Evolutionary conservation across 2,888 invertebrate species (phyloP).

Genomic region (Scaeva pyrastri): DNA sequence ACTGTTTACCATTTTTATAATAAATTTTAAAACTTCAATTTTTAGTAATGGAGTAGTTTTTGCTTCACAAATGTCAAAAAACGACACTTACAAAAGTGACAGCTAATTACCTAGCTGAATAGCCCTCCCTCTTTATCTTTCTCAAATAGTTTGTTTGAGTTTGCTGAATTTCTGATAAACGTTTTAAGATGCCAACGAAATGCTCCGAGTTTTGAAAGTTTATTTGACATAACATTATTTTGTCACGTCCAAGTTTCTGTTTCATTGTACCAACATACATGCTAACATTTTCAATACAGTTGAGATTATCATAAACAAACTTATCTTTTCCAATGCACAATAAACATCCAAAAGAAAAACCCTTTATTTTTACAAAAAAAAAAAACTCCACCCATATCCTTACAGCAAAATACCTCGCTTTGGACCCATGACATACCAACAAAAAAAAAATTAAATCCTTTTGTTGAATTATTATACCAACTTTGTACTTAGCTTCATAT

Average conservation of each 20-base stretch:
- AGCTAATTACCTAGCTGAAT: no score
- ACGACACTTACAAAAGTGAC: no score
- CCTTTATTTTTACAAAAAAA: constrained; percentile 78
- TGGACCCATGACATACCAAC: constrained; percentile 63
- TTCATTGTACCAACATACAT: neutral
- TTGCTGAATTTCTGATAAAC: no score
- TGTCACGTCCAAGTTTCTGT: neutral
- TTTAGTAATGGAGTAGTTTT: no score
- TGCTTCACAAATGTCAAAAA: no score
- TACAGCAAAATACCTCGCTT: constrained; percentile 59
- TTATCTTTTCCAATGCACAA: constrained; percentile 80
- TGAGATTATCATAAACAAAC: constrained; percentile 82
- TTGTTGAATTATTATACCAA: constrained; percentile 64
- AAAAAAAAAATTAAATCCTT: constrained; percentile 59
- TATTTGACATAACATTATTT: no score
- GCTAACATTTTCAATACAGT: neutral
- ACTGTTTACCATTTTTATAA: no score
- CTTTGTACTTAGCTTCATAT: constrained; percentile 75
- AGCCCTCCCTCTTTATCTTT: no score
- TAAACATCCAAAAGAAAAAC: constrained; percentile 80
- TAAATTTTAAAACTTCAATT: no score
- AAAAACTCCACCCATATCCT: constrained; percentile 72
- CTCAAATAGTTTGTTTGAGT: no score
- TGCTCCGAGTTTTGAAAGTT: no score
- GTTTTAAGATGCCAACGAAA: no score